phyloP scores from a whole-genome alignment of 2,797 vertebrate genomes.

The Lithobates sylvaticus region DNA sequence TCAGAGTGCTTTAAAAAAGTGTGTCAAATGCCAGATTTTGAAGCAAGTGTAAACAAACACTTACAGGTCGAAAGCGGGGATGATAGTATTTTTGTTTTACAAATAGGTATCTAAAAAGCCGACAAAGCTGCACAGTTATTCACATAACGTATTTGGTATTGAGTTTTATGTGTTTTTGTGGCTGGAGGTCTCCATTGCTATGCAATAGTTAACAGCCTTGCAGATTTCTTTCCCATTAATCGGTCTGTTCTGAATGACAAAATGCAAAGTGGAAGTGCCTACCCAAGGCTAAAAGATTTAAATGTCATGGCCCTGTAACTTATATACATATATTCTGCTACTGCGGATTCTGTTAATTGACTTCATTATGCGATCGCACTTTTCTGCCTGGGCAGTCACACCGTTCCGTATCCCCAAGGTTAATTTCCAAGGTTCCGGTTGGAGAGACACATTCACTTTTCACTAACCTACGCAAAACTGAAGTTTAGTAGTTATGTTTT shows the following conservation, averaged over 20 bases:
- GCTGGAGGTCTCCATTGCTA: neutral
- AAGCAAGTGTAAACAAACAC: too few species aligned
- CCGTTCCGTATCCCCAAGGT: conserved; percentile 39
- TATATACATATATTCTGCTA: conserved; percentile 51
- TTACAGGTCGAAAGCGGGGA: too few species aligned
- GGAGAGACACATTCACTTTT: conserved; percentile 35
- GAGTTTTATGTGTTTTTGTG: neutral
- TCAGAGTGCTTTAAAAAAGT: too few species aligned
- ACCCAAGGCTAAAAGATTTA: conserved; percentile 18
- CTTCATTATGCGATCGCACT: conserved; percentile 52
- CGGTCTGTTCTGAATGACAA: conserved; percentile 2
- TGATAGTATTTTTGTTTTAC: too few species aligned
- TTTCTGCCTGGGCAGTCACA: conserved; percentile 12
- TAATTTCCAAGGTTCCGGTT: conserved; percentile 46
- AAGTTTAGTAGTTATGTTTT: neutral
- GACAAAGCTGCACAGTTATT: too few species aligned
- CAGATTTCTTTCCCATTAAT: neutral
- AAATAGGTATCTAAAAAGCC: too few species aligned
- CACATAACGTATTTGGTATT: neutral
- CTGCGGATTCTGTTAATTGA: conserved; percentile 26
- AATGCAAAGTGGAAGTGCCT: neutral
- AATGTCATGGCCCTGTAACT: conserved; percentile 50
- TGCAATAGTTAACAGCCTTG: neutral
- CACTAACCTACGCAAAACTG: conserved; percentile 19
- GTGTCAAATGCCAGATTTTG: too few species aligned